Conservation (phyloP, 1,140 invertebrate genomes). For the Neodiprion pinetum region DNA sequence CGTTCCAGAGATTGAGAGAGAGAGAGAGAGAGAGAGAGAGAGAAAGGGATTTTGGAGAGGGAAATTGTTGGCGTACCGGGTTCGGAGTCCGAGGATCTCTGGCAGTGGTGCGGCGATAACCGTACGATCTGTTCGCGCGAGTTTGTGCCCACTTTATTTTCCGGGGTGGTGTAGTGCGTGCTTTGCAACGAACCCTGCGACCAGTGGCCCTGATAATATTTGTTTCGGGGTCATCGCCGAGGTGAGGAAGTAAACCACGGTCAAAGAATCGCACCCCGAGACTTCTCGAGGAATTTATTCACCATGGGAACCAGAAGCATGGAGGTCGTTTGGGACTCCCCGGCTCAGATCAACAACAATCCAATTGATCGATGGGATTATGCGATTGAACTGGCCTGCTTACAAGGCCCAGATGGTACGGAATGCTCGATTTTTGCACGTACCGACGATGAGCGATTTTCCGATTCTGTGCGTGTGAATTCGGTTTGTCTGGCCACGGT, state of each 20-base stretch:
- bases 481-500: background rate
- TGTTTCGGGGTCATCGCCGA: background rate
- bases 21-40: background rate
- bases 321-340: conserved; percentile 54
- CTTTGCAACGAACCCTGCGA: no score
- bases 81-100: background rate
- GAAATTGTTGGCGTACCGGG: background rate
- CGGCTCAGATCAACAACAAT: conserved; percentile 65
- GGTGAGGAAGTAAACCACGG: no score
- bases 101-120: background rate
- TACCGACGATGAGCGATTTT: background rate
- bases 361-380: conserved; percentile 81
- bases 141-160: background rate
- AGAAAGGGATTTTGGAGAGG: conserved; percentile 17
- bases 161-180: no score
- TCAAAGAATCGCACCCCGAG: no score
- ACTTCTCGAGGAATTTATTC: background rate
- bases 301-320: conserved; percentile 48
- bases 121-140: background rate
- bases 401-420: conserved; percentile 75
- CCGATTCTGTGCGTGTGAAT: background rate
- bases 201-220: background rate
- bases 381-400: conserved; percentile 78
- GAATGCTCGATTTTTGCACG: background rate
- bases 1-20: background rate